Percentiles rank a stretch among this genome's conserved stretches.
Conservation (phyloP, 2,113 vertebrate species). For the Danionella cerebrum region DNA sequence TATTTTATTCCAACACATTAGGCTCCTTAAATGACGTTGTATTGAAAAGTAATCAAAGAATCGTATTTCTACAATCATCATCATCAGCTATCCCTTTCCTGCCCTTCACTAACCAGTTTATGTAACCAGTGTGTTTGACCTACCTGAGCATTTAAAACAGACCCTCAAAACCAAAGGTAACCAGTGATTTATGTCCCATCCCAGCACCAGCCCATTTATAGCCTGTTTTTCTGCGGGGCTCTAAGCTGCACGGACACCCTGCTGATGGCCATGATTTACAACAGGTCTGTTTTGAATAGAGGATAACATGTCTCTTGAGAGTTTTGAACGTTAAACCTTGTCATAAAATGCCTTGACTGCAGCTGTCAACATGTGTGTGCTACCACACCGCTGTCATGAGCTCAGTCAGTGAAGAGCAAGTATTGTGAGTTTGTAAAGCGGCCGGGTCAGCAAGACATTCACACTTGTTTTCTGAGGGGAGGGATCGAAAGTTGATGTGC, state of each 20-base stretch:
- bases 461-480: constrained; percentile 31
- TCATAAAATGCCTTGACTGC: neutral
- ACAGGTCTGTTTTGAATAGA: constrained; percentile 1
- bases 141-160: too few species aligned
- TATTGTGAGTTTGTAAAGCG: constrained; percentile 17
- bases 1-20: too few species aligned
- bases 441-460: constrained; percentile 35
- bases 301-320: neutral
- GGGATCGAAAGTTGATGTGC: constrained; percentile 30
- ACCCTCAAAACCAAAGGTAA: too few species aligned
- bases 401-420: constrained; percentile 27
- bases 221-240: neutral
- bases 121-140: too few species aligned
- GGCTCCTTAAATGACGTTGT: too few species aligned
- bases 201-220: too few species aligned
- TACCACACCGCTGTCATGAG: neutral
- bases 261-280: constrained; percentile 1
- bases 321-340: neutral
- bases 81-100: too few species aligned
- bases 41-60: too few species aligned
- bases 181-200: too few species aligned
- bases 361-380: too few species aligned
- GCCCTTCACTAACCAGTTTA: too few species aligned
- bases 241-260: constrained; percentile 4
- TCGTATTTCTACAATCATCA: too few species aligned